These are phyloP conservation scores for Percopsis omiscomaycus DNA, from an alignment of 2,797 vertebrate species.

Conservation along the genomic window DNA sequence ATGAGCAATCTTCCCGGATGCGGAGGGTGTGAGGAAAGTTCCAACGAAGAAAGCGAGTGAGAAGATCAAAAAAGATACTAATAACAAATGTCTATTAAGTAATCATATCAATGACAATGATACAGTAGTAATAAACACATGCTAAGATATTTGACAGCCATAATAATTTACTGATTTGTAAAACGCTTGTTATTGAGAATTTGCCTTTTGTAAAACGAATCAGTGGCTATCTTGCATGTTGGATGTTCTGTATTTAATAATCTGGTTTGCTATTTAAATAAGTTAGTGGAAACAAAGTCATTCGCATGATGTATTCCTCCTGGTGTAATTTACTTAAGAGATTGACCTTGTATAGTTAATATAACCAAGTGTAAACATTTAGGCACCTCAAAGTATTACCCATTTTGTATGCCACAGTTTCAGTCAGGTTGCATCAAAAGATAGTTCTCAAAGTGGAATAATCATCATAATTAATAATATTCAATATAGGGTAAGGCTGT, in stretches of 20 bases:
- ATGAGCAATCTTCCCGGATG: slow-evolving; percentile 29
- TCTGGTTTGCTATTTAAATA: neutral
- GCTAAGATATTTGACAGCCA: too few relatives aligned
- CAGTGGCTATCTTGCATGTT: neutral
- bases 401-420: neutral
- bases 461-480: too few relatives aligned
- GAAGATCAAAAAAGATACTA: neutral
- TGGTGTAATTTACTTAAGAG: neutral
- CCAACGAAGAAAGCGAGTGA: neutral
- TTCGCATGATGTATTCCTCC: neutral
- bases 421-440: too few relatives aligned
- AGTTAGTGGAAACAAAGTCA: neutral
- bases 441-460: too few relatives aligned
- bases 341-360: too few relatives aligned
- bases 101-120: neutral
- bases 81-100: neutral
- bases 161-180: too few relatives aligned
- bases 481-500: too few relatives aligned
- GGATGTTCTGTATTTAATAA: neutral
- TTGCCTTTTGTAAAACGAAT: too few relatives aligned
- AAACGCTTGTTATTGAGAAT: too few relatives aligned
- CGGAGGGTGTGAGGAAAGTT: slow-evolving; percentile 22
- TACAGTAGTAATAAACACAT: too few relatives aligned
- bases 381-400: neutral
- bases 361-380: neutral